These are phyloP conservation scores for Phyllotreta cruciferae DNA, from an alignment of 2,888 invertebrate genomes.

Conservation along the genomic window DNA sequence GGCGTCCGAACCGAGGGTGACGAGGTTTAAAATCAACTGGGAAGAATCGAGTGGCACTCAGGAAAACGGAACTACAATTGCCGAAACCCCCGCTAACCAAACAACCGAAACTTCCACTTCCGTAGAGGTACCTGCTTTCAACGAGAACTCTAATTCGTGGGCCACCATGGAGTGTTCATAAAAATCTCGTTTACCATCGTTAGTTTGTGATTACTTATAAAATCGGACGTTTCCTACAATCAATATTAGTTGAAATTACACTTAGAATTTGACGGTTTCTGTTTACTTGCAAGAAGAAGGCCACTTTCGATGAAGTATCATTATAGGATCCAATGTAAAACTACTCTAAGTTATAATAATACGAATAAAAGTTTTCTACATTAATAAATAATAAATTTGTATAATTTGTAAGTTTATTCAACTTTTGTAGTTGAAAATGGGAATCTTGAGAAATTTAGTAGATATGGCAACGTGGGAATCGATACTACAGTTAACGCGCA, in stretches of 20 bases:
- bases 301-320: too few species aligned
- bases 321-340: too few species aligned
- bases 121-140: conserved; percentile 61
- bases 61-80: conserved; percentile 53
- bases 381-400: too few species aligned
- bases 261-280: too few species aligned
- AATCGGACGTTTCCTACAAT: too few species aligned
- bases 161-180: conserved; percentile 68
- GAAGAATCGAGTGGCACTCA: conserved; percentile 70
- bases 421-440: too few species aligned
- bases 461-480: conserved; percentile 1
- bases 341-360: too few species aligned
- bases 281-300: too few species aligned
- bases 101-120: conserved; percentile 50
- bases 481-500: conserved; percentile 7
- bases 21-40: conserved; percentile 97
- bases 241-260: too few species aligned
- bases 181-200: background rate
- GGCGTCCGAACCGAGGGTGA: conserved; percentile 92
- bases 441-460: background rate
- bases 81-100: conserved; percentile 47
- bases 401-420: too few species aligned
- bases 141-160: conserved; percentile 70
- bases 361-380: too few species aligned
- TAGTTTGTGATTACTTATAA: too few species aligned